Evolutionary conservation across 2,797 vertebrate genomes (phyloP).

Genomic region (Notolepis coatsorum): DNA sequence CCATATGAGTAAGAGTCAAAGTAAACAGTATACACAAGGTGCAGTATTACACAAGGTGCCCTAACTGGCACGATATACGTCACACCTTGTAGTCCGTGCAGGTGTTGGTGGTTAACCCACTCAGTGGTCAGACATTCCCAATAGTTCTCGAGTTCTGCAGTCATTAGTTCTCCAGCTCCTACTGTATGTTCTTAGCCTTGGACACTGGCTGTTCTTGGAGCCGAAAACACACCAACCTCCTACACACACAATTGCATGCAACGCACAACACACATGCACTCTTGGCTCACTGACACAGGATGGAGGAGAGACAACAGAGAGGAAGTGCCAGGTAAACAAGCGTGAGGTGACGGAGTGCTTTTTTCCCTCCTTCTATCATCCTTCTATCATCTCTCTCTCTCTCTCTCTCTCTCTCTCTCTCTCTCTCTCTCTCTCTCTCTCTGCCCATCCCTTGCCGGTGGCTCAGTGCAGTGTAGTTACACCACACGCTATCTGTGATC

Average conservation of each 20-base stretch:
- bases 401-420: conserved; percentile 25
- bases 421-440: conserved; percentile 14
- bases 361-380: conserved; percentile 63
- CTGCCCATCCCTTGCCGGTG: conserved; percentile 50
- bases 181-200: conserved; percentile 33
- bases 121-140: no score
- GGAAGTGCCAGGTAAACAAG: conserved; percentile 64
- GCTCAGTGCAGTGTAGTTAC: conserved; percentile 54
- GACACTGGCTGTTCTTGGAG: conserved; percentile 24
- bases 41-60: no score
- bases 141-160: no score
- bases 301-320: conserved; percentile 25
- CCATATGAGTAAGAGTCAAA: no score
- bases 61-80: no score
- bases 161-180: no score
- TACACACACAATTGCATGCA: no score
- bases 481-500: conserved; percentile 46
- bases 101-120: no score
- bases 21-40: no score
- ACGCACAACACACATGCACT: no score
- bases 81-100: no score
- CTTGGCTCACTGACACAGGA: no score
- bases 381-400: conserved; percentile 54
- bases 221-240: conserved; percentile 7
- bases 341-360: conserved; percentile 62